phyloP scores from a whole-genome alignment of 2,113 vertebrate genomes.

The Tylochromis polylepis region DNA sequence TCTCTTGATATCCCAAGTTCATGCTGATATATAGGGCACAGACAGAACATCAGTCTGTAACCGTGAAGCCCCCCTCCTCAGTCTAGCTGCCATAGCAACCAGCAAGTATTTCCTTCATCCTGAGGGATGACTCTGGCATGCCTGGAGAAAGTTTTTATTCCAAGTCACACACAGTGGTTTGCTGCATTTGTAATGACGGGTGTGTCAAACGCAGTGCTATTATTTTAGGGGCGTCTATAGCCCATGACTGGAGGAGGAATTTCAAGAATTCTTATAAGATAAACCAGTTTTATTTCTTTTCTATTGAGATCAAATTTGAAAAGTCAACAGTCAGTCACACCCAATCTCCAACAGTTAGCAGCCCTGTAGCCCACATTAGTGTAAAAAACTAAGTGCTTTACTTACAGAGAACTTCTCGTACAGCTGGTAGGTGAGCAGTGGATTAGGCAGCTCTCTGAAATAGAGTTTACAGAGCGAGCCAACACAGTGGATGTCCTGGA shows the following conservation, averaged over 20 bases:
- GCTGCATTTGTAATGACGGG: constrained; percentile 39
- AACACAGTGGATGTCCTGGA: constrained; percentile 98
- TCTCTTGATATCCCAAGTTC: neutral
- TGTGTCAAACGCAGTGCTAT: constrained; percentile 4
- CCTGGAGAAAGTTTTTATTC: constrained; percentile 30
- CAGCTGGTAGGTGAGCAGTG: constrained; percentile 95
- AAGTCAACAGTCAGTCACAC: neutral
- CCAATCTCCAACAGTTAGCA: neutral
- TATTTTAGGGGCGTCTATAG: constrained; percentile 3
- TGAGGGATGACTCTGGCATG: constrained; percentile 13
- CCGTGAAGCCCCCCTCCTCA: neutral
- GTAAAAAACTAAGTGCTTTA: neutral
- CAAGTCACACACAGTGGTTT: constrained; percentile 14
- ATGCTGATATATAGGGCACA: neutral
- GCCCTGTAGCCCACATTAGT: neutral
- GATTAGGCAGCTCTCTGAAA: constrained; percentile 96
- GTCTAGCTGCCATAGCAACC: constrained; percentile 57
- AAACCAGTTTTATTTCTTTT: neutral
- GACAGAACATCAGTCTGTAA: neutral
- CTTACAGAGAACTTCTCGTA: constrained; percentile 99
- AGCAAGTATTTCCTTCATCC: constrained; percentile 55
- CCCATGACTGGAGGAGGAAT: neutral
- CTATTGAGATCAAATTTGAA: neutral
- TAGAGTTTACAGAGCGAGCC: constrained; percentile 98
- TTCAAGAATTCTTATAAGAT: neutral